Base-by-base conservation (phyloP, 1,140 invertebrate species). In the Metaphire vulgaris region DNA sequence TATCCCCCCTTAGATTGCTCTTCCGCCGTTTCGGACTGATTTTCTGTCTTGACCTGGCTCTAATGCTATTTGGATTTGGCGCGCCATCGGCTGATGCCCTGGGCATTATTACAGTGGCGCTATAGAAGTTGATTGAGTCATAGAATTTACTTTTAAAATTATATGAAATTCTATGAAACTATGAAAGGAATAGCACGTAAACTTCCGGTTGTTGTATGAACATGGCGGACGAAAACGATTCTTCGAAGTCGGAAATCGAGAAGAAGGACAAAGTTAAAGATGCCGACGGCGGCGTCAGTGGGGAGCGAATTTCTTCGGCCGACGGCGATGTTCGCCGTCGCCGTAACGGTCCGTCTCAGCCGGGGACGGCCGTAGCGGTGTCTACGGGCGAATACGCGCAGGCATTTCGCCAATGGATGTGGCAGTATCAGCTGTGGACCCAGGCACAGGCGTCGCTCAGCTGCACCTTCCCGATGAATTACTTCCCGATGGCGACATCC, bases 341-440 rank as follows among this genome's bases (percentile, higher is more conserved):
- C 29, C 26, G 16, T 6, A 29, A 16, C 28, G 29, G 1, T 32
- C 15, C 69, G 30, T 31, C 69, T 71, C 2, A 2, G 26, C 6
- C 30, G 16, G 30, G 33, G 29, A 21, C 16, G 28, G 69, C 16
- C 32, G 15, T 15, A 21, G 26, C 28, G 30, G 21, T 16, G 1
- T 30, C 69, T 26, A 31, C 69, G 41, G 6, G 41, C 30, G 80
- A 81, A 70, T 81, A 81, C 72, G 79, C 77, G 14, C 67, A 78
- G 28, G 79, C 79, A 41, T 76, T 81, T 16, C 78, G 79, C 64
- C 75, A 79, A n/a, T 81, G 80, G 80, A 30, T 81, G n/a, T 80
- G 79, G 79, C 79, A 81, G 69, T 81, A 79, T 74, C 79, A 81
- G 28, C 75, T 76, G 29, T 81, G 77, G 79, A 76, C 77, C 33